Evolutionary conservation across 2,113 vertebrate genomes (phyloP).

Genomic region (Spheniscus mendiculus): DNA sequence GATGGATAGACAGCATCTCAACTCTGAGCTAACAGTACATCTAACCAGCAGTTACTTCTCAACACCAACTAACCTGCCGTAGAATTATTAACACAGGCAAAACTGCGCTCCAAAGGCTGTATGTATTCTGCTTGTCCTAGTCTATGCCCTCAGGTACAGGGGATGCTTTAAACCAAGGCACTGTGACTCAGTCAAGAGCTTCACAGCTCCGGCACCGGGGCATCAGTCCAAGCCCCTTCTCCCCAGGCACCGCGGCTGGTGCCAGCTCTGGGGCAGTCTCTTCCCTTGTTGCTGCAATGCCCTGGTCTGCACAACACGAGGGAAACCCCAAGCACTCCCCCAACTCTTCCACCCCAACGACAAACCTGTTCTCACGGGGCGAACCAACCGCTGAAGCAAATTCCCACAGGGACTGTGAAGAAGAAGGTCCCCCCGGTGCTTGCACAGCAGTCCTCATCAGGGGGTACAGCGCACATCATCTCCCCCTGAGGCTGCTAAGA

Average conservation of each 20-base stretch:
- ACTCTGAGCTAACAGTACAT: neutral
- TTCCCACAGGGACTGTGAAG: rapidly evolving
- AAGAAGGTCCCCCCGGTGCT: neutral
- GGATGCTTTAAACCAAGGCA: neutral
- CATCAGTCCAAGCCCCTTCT: neutral
- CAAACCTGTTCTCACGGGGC: neutral
- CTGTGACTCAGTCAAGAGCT: neutral
- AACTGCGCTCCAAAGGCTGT: neutral
- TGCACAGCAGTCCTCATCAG: rapidly evolving
- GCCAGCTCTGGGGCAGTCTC: neutral
- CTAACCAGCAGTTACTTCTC: neutral
- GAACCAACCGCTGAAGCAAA: rapidly evolving
- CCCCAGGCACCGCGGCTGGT: rapidly evolving
- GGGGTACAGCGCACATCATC: neutral
- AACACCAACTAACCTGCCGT: neutral
- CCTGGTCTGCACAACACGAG: neutral
- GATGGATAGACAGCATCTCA: neutral
- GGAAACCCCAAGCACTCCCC: neutral
- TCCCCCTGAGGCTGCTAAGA: neutral
- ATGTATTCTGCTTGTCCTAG: neutral
- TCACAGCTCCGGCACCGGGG: rapidly evolving
- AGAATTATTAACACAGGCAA: neutral
- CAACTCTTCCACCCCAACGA: neutral
- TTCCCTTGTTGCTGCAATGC: neutral
- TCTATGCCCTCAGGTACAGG: neutral